These are phyloP conservation scores for Clusia tigrina DNA, from an alignment of 2,888 invertebrate species.

Conservation along the genomic window DNA sequence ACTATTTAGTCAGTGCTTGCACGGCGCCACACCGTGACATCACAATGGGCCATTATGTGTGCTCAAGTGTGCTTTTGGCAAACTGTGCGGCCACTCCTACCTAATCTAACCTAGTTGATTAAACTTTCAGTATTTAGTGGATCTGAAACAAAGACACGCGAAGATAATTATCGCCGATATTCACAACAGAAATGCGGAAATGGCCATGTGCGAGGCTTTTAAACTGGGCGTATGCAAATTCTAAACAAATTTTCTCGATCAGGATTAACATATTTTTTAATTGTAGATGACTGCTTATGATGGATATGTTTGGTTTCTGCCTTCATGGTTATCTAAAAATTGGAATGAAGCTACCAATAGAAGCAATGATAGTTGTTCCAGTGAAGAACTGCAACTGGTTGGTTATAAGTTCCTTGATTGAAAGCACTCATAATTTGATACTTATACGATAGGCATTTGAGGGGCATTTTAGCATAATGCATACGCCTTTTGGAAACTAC, in stretches of 20 bases:
- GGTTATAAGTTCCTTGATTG: background rate
- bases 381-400: conserved; percentile 69
- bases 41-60: too few species aligned
- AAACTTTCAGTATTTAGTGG: conserved; percentile 69
- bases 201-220: conserved; percentile 83
- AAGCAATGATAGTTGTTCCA: conserved; percentile 66
- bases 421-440: background rate
- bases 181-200: conserved; percentile 75
- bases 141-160: conserved; percentile 72
- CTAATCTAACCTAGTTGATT: too few species aligned
- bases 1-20: too few species aligned
- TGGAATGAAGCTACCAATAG: conserved; percentile 71
- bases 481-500: conserved; percentile 71
- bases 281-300: conserved; percentile 74
- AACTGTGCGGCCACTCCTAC: too few species aligned
- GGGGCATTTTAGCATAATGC: conserved; percentile 76
- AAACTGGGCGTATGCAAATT: conserved; percentile 48
- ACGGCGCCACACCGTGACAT: too few species aligned
- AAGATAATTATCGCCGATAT: conserved; percentile 83
- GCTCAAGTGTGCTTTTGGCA: too few species aligned
- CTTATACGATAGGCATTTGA: conserved; percentile 69
- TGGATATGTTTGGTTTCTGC: conserved; percentile 88
- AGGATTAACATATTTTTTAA: conserved; percentile 36
- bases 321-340: conserved; percentile 72
- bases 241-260: background rate